Conservation (phyloP, 2,113 vertebrate genomes). For the Tautogolabrus adspersus region DNA sequence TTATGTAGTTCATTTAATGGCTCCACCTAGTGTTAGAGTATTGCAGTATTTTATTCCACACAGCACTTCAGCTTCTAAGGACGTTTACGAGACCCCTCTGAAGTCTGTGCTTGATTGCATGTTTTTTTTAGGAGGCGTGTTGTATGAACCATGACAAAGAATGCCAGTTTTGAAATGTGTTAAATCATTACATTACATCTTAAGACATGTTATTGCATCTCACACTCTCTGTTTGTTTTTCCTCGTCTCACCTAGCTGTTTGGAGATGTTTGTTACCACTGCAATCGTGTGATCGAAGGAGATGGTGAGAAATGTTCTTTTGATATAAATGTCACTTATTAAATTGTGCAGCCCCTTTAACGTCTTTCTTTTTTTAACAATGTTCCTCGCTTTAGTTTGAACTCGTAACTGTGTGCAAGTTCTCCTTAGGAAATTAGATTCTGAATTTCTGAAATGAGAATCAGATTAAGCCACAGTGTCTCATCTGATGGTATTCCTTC, state of each 20-base stretch:
- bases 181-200: neutral
- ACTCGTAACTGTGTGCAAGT: too few species aligned
- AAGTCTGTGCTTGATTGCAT: constrained; percentile 37
- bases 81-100: neutral
- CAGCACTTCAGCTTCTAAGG: neutral
- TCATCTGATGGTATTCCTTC: constrained; percentile 28
- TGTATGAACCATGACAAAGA: neutral
- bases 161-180: neutral
- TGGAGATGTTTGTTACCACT: constrained; percentile 98
- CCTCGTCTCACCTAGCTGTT: constrained; percentile 88
- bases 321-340: neutral
- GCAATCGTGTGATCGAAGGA: constrained; percentile 98
- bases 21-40: constrained; percentile 36
- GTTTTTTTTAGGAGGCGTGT: neutral
- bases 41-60: neutral
- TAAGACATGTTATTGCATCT: neutral
- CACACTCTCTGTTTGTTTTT: constrained; percentile 41
- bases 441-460: too few species aligned
- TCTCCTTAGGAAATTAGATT: too few species aligned
- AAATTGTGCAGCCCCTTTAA: too few species aligned
- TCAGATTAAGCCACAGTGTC: neutral
- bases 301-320: constrained; percentile 88
- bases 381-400: too few species aligned
- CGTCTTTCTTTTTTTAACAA: too few species aligned
- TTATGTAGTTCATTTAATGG: neutral